Percentiles rank a stretch among this genome's conserved stretches.
Evolutionary conservation across 1,140 invertebrate genomes (phyloP).

Genomic region (Drosophila nigromelanica): DNA sequence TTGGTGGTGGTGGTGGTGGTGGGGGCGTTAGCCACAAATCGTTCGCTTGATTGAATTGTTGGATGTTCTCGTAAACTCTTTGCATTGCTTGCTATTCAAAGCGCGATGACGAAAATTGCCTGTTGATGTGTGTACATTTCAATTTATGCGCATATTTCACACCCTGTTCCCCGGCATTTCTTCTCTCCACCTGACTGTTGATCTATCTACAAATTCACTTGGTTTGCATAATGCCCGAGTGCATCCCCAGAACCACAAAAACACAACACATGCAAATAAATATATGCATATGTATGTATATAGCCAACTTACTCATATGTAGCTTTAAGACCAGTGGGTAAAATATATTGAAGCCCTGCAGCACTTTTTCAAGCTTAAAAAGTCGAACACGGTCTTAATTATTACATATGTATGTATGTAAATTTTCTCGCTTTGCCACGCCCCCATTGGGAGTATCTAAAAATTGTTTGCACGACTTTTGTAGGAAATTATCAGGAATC

Average conservation of each 20-base stretch:
- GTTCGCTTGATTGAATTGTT: conserved; percentile 74
- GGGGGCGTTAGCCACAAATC: conserved; percentile 65
- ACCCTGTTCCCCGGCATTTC: background rate
- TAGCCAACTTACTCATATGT: background rate
- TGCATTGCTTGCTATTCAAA: conserved; percentile 3
- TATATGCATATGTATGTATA: background rate
- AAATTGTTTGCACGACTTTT: no score
- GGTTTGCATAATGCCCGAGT: conserved; percentile 54
- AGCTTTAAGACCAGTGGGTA: no score
- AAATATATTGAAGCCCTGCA: no score
- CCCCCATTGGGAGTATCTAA: no score
- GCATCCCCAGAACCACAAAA: conserved; percentile 3
- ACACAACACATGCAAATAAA: no score
- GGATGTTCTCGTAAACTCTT: conserved; percentile 36
- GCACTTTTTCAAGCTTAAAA: no score
- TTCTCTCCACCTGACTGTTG: conserved; percentile 11
- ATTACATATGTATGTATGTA: no score
- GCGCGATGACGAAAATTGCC: conserved; percentile 52
- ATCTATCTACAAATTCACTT: conserved; percentile 49
- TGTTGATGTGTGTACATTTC: conserved; percentile 59
- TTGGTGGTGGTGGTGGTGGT: conserved; percentile 1
- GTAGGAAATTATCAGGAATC: no score
- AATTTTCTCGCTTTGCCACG: no score
- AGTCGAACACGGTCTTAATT: no score
- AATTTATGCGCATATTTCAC: conserved; percentile 60